These are phyloP conservation scores for Physella acuta DNA, from an alignment of 1,140 invertebrate genomes.

Conservation along the genomic window DNA sequence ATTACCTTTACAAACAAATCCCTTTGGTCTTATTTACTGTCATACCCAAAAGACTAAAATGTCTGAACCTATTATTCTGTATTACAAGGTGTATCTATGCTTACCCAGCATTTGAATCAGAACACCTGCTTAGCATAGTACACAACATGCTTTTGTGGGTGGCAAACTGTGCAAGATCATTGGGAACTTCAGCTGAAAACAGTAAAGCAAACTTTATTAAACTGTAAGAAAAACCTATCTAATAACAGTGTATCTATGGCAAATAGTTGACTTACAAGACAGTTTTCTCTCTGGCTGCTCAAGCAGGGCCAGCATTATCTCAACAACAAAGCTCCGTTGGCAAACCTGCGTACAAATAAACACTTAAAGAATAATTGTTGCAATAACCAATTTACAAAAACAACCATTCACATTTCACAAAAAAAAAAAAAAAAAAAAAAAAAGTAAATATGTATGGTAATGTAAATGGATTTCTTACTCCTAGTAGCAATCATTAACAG, in stretches of 20 bases:
- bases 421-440: no score
- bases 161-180: constrained; percentile 33
- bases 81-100: no score
- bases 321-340: constrained; percentile 24
- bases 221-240: not conserved
- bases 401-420: no score
- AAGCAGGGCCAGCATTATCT: constrained; percentile 12
- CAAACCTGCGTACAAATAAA: constrained; percentile 17
- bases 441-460: no score
- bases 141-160: constrained; percentile 62
- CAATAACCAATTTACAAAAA: no score
- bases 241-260: not conserved
- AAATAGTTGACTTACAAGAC: not conserved
- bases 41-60: no score
- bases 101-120: constrained; percentile 64
- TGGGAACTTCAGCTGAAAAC: constrained; percentile 27
- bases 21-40: no score
- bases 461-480: no score
- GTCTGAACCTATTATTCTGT: no score
- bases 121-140: constrained; percentile 62
- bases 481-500: no score
- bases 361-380: no score
- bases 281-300: constrained; percentile 19
- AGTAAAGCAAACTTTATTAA: not conserved
- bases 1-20: no score